Conservation (phyloP, 1,140 invertebrate genomes). For the Vollenhovia emeryi region DNA sequence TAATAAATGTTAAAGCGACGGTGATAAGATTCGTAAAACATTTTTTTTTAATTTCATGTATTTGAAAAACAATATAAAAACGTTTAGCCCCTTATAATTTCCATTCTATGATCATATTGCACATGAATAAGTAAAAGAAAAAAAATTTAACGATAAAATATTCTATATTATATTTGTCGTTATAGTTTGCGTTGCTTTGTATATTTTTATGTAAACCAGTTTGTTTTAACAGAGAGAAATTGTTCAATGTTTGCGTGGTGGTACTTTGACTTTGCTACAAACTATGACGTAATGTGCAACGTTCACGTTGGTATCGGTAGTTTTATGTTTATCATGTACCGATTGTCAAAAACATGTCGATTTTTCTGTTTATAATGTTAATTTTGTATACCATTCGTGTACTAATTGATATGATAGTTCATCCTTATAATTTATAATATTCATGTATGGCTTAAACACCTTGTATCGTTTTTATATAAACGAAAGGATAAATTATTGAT, state of each 20-base stretch:
- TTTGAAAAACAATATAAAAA: not conserved
- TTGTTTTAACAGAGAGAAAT: conserved; percentile 11
- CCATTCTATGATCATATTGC: not conserved
- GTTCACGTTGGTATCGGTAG: not conserved
- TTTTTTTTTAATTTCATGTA: too few relatives aligned
- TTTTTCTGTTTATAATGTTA: not conserved
- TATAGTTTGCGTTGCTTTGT: conserved; percentile 10
- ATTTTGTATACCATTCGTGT: not conserved
- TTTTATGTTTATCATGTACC: conserved; percentile 15
- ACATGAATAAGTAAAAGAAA: conserved; percentile 10
- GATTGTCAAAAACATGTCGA: not conserved
- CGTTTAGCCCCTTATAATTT: conserved; percentile 6
- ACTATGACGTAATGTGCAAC: not conserved
- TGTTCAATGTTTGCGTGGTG: conserved; percentile 26
- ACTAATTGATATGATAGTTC: not conserved
- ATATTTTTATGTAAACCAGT: conserved; percentile 7
- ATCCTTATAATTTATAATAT: not conserved
- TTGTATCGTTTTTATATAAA: not conserved
- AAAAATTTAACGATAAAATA: not conserved
- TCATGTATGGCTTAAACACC: not conserved
- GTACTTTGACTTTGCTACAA: conserved; percentile 5
- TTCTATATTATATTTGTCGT: not conserved
- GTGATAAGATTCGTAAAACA: not conserved
- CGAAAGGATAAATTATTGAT: not conserved
- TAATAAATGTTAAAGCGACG: not conserved